Conservation (phyloP, 2,888 invertebrate genomes). For the Linyphia triangularis region DNA sequence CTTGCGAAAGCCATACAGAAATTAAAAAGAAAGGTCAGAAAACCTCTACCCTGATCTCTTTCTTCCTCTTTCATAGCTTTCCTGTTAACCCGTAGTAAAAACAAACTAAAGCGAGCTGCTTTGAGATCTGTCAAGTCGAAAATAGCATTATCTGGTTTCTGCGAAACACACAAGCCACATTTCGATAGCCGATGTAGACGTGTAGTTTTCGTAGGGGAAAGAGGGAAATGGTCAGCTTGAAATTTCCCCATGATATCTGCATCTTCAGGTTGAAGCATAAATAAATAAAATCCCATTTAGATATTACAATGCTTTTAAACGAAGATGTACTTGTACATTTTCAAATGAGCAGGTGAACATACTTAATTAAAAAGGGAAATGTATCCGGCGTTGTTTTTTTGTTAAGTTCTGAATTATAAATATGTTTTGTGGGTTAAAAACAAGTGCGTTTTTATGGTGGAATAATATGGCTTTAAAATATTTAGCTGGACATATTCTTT, state of each 20-base stretch:
- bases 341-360: too few relatives aligned
- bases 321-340: too few relatives aligned
- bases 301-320: too few relatives aligned
- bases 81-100: background rate
- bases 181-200: constrained; percentile 33
- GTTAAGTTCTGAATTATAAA: too few relatives aligned
- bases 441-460: too few relatives aligned
- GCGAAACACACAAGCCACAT: constrained; percentile 26
- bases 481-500: too few relatives aligned
- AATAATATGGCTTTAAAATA: too few relatives aligned
- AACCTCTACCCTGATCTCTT: background rate
- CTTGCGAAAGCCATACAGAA: background rate
- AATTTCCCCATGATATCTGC: background rate
- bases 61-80: constrained; percentile 1
- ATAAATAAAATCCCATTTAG: background rate
- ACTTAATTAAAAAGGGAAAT: too few relatives aligned
- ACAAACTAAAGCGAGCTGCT: background rate
- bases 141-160: constrained; percentile 50
- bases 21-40: background rate
- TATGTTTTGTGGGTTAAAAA: too few relatives aligned
- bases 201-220: constrained; percentile 13
- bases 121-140: background rate
- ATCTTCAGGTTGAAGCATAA: background rate
- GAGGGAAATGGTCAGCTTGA: background rate
- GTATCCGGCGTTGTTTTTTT: too few relatives aligned